Evolutionary conservation across 2,888 invertebrate species (phyloP).

Genomic region (Hylaea fasciaria): DNA sequence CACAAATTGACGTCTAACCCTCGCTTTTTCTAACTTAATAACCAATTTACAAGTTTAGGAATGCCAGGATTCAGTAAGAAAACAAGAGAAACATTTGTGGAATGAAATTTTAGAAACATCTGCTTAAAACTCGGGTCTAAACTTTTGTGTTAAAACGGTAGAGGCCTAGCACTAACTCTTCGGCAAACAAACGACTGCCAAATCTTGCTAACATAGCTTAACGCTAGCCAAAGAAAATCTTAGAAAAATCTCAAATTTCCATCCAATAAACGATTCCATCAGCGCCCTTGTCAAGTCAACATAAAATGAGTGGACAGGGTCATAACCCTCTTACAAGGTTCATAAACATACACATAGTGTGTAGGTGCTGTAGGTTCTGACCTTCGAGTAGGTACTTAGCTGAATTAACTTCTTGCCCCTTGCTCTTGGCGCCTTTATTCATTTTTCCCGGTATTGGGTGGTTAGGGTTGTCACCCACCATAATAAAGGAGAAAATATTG

Average conservation of each 20-base stretch:
- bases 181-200: too few species aligned
- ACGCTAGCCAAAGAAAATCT: neutral
- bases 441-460: slow-evolving; percentile 53
- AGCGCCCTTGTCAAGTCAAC: slow-evolving; percentile 12
- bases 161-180: too few species aligned
- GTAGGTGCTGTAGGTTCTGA: slow-evolving; percentile 37
- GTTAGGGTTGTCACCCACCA: slow-evolving; percentile 50
- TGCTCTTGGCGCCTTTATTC: slow-evolving; percentile 52
- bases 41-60: too few species aligned
- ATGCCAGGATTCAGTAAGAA: too few species aligned
- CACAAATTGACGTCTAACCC: too few species aligned
- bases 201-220: too few species aligned
- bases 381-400: slow-evolving; percentile 60
- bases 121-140: too few species aligned
- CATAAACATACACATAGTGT: slow-evolving; percentile 12
- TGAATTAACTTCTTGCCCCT: slow-evolving; percentile 60
- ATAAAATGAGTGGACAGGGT: slow-evolving; percentile 6
- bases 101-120: too few species aligned
- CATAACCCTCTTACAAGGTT: neutral
- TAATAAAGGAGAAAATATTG: neutral
- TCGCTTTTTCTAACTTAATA: too few species aligned
- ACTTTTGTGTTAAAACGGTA: too few species aligned
- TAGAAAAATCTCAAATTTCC: neutral
- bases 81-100: too few species aligned
- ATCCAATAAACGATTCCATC: slow-evolving; percentile 8